Evolutionary conservation across 1,140 invertebrate genomes (phyloP), one percentile per base, ranked within the genome.

Genomic region (Drosophila bocki): DNA sequence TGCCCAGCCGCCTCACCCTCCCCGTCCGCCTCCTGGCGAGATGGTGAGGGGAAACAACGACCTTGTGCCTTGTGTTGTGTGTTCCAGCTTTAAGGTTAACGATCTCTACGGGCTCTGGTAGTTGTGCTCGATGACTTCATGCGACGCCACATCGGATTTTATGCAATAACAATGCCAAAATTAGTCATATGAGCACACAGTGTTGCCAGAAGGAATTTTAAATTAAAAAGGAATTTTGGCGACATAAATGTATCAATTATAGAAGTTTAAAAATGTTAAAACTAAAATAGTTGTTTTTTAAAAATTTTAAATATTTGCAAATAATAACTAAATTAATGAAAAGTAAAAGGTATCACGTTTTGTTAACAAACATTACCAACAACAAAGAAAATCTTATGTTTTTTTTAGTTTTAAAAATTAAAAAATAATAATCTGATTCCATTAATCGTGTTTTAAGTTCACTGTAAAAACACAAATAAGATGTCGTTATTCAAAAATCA

Each of bases 21-120:
- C 17, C 48, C 22, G 11, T 22, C 32, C 47, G 17, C 17, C 32
- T 26, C 17, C 32, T 42, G 35, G 26, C 22, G 22, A 19, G 12
- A 15, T 22, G 62, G 39, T 32, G 37, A 63, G 51, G 65, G 79
- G 51, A 54, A 57, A 63, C 53, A 74, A 87, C 85, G 91, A 92
- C 91, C 91, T 92, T 92, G 91, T 85, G 80, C 65, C 75, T 60
- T 58, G 63, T 64, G 60, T 70, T 75, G 67, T 72, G 67, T 70
- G 79, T 69, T 59, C 65, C 76, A 87, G 82, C 77, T 79, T 91
- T 88, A 90, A 93, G 93, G 92, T 92, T 91, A 93, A 93, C 90
- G 91, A 92, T 91, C 93, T 92, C 70, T 41, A 13, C 53, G 68
- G 45, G 68, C 51, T 58, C 17, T 48, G 51, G 65, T 47, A 59